phyloP scores from a whole-genome alignment of 2,888 invertebrate species.

The Tridacna crocea region DNA sequence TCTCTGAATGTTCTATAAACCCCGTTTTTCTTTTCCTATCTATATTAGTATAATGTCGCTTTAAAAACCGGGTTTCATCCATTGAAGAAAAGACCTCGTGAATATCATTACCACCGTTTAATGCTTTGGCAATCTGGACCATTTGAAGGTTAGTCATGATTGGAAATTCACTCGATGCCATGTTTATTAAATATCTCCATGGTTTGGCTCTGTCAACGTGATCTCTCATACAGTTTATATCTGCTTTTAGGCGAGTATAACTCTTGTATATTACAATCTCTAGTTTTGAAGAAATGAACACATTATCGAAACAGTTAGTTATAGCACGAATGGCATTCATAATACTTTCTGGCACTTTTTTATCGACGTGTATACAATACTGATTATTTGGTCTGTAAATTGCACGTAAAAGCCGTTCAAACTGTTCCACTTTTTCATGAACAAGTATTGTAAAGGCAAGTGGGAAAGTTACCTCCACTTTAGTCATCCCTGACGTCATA shows the following conservation, averaged over 20 bases:
- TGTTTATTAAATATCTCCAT: slow-evolving; percentile 80
- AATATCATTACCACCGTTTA: slow-evolving; percentile 76
- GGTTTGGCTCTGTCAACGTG: slow-evolving; percentile 37
- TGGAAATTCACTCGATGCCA: slow-evolving; percentile 76
- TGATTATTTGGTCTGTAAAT: slow-evolving; percentile 82
- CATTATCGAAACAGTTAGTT: slow-evolving; percentile 79
- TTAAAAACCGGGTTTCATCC: slow-evolving; percentile 33
- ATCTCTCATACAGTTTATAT: slow-evolving; percentile 75
- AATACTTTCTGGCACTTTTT: slow-evolving; percentile 64
- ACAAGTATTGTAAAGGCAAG: slow-evolving; percentile 80
- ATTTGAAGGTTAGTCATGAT: slow-evolving; percentile 77
- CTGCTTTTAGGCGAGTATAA: slow-evolving; percentile 71
- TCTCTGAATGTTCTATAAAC: slow-evolving; percentile 45
- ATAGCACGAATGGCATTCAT: slow-evolving; percentile 63
- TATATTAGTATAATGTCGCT: slow-evolving; percentile 54
- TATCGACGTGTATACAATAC: slow-evolving; percentile 82
- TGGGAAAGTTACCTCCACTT: slow-evolving; percentile 72
- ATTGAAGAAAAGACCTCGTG: slow-evolving; percentile 63
- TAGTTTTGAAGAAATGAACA: slow-evolving; percentile 75
- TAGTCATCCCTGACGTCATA: slow-evolving; percentile 25
- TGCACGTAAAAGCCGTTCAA: slow-evolving; percentile 75
- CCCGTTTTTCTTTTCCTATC: slow-evolving; percentile 42
- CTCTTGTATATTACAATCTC: slow-evolving; percentile 72
- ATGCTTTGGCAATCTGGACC: slow-evolving; percentile 72
- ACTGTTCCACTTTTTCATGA: slow-evolving; percentile 75